A percentile compares a stretch with the other conserved stretches of the same genome.
phyloP scores from a whole-genome alignment of 2,797 vertebrate species.

The Lepidocolaptes lacrymiger region DNA sequence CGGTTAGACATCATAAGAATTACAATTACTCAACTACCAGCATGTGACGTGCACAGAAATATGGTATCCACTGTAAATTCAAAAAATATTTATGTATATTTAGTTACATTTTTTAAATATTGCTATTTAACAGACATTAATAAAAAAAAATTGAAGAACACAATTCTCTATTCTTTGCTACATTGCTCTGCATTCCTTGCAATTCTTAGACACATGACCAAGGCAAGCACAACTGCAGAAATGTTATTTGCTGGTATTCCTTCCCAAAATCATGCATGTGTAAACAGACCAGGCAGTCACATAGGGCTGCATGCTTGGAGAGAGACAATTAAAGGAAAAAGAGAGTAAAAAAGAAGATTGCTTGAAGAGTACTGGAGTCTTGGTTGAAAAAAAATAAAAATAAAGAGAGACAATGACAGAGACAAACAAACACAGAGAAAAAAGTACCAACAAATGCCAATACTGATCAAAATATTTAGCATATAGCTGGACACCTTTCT shows the following conservation, averaged over 20 bases:
- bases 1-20: not conserved
- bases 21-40: slow-evolving; percentile 11
- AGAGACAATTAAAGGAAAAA: not conserved
- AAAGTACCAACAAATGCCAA: not conserved
- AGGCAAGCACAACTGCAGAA: not conserved
- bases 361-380: not conserved
- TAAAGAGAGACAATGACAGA: not conserved
- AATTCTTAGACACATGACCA: not conserved
- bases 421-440: not conserved
- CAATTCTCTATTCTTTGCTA: not conserved
- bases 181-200: not conserved
- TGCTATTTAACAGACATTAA: slow-evolving; percentile 36
- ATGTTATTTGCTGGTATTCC: not conserved
- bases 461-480: not conserved
- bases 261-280: not conserved
- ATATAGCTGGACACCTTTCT: not conserved
- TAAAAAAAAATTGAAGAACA: slow-evolving; percentile 11
- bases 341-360: not conserved
- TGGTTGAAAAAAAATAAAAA: not conserved
- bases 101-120: slow-evolving; percentile 39
- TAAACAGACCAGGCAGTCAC: not conserved
- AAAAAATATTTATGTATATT: slow-evolving; percentile 30
- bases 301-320: not conserved
- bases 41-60: slow-evolving; percentile 35
- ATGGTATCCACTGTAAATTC: not conserved